These are phyloP conservation scores for Synergus gifuensis DNA, from an alignment of 2,888 invertebrate species.

Conservation along the genomic window DNA sequence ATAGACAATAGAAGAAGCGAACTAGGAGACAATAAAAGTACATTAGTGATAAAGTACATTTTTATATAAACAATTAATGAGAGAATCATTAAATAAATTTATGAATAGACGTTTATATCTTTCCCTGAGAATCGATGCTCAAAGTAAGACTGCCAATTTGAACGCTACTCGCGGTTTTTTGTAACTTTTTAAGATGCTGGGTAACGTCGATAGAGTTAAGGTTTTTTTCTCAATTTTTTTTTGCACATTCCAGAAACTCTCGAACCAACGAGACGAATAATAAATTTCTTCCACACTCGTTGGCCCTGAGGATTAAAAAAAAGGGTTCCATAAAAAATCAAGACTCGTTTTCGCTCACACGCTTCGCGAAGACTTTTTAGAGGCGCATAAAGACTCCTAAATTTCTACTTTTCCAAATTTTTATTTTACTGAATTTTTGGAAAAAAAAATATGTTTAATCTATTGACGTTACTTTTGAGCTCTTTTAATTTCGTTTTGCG, in stretches of 20 bases:
- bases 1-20: slow-evolving; percentile 15
- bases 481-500: neutral
- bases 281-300: slow-evolving; percentile 36
- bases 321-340: slow-evolving; percentile 8
- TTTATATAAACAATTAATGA: slow-evolving; percentile 1
- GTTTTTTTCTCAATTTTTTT: neutral
- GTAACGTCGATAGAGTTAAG: slow-evolving; percentile 15
- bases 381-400: neutral
- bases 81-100: slow-evolving; percentile 10
- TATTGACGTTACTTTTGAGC: neutral
- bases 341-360: slow-evolving; percentile 15
- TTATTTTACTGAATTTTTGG: neutral
- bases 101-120: slow-evolving; percentile 15
- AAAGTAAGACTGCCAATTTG: slow-evolving; percentile 69
- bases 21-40: slow-evolving; percentile 36
- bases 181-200: slow-evolving; percentile 18
- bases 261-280: slow-evolving; percentile 10
- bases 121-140: slow-evolving; percentile 61
- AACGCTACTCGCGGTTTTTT: slow-evolving; percentile 50
- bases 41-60: slow-evolving; percentile 9
- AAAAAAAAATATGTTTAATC: neutral
- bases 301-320: slow-evolving; percentile 12
- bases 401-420: neutral
- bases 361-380: neutral
- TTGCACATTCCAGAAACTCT: slow-evolving; percentile 20